Percentiles rank a stretch among this genome's conserved stretches.
Evolutionary conservation across 2,797 vertebrate genomes (phyloP).

Genomic region (Melanotaenia nigrans): DNA sequence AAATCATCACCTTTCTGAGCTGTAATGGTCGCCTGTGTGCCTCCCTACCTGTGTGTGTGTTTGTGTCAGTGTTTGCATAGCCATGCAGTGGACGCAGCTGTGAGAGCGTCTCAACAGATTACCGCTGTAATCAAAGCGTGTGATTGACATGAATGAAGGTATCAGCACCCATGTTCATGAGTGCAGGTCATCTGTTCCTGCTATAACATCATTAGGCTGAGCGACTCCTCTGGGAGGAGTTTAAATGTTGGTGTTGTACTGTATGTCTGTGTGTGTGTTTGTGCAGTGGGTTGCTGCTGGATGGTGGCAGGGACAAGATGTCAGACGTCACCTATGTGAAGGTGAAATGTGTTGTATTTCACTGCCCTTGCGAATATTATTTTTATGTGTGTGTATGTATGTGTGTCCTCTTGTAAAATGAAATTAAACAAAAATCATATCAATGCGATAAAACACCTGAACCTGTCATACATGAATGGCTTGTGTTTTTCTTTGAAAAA

Average conservation of each 20-base stretch:
- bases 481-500: not conserved
- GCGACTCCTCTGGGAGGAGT: constrained; percentile 21
- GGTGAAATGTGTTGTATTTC: constrained; percentile 62
- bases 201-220: constrained; percentile 62
- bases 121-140: constrained; percentile 54
- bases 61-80: constrained; percentile 31
- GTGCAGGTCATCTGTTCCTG: constrained; percentile 62
- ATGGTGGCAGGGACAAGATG: constrained; percentile 14
- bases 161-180: constrained; percentile 59
- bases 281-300: not conserved
- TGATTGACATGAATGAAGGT: constrained; percentile 61
- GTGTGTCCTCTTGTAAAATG: constrained; percentile 20
- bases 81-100: constrained; percentile 63
- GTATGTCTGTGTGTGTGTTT: constrained; percentile 14
- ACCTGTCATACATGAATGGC: constrained; percentile 8
- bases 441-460: constrained; percentile 36
- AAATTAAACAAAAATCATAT: constrained; percentile 37
- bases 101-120: constrained; percentile 57
- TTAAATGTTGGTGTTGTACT: constrained; percentile 4
- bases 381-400: not conserved
- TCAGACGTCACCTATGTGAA: constrained; percentile 43
- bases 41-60: constrained; percentile 1
- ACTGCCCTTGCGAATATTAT: constrained; percentile 27
- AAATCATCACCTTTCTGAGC: not conserved
- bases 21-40: not conserved